Conservation (phyloP, 2,113 vertebrate species). For the Solea solea region DNA sequence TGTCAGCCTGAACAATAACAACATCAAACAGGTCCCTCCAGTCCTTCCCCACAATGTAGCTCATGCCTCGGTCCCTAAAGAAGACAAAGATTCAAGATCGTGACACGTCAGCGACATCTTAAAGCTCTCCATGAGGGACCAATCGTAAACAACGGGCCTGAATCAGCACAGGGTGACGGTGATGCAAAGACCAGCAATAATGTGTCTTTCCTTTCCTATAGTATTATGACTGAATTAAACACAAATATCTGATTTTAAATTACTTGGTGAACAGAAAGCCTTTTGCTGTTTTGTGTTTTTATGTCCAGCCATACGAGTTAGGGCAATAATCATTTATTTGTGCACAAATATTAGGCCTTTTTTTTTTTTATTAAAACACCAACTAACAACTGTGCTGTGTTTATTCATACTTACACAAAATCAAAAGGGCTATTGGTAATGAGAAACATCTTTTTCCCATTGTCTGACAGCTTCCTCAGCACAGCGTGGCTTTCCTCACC, state of each 20-base stretch:
- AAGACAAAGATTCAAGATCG: conserved; percentile 18
- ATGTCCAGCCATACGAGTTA: conserved; percentile 20
- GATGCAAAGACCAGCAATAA: not conserved
- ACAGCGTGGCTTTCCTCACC: conserved; percentile 93
- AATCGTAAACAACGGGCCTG: conserved; percentile 7
- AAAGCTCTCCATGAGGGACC: not conserved
- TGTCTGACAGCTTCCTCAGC: conserved; percentile 90
- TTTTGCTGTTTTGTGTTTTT: conserved; percentile 18
- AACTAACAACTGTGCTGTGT: conserved; percentile 19
- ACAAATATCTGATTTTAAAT: not conserved
- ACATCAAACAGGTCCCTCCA: conserved; percentile 98
- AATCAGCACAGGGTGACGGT: not conserved
- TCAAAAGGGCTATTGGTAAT: conserved; percentile 98
- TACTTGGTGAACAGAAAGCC: not conserved
- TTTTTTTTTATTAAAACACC: conserved; percentile 20
- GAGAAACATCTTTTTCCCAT: conserved; percentile 98
- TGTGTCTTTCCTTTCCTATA: not conserved
- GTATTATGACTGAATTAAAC: not conserved
- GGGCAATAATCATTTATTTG: conserved; percentile 23
- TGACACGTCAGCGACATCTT: conserved; percentile 18
- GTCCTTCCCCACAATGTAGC: conserved; percentile 94
- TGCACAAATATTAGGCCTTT: not conserved
- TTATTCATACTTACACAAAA: conserved; percentile 90
- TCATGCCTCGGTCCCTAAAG: conserved; percentile 94
- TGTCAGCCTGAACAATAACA: conserved; percentile 97